Evolutionary conservation across 2,797 vertebrate genomes (phyloP), one percentile per base, ranked within the genome.

Genomic region (Lemur catta): DNA sequence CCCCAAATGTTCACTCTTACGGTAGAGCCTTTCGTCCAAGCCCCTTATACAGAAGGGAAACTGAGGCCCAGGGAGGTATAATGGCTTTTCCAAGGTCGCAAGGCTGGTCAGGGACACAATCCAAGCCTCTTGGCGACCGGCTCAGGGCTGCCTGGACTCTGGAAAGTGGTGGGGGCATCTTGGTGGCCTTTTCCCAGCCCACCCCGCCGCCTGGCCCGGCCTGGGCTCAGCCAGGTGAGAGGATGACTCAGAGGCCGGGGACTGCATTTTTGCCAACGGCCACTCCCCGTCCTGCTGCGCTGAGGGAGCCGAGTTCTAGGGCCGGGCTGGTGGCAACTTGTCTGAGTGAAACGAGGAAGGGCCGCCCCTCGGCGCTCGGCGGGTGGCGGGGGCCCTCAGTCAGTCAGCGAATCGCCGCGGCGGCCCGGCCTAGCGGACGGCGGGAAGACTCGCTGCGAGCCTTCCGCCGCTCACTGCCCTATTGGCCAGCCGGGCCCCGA

Each of bases 241-340:
- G 2, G 38, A 52, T 97, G 97, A 97, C 95, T 97, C 97, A 97
- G 61, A 80, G 93, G 92, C 93, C 67, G 15, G 85, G 86, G 71
- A 22, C 74, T 85, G 84, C 61, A 4, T 65, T 46, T 46, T 67
- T 38, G 82, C 75, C 30, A 91, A 55, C 46, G 43, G 59, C 69
- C 79, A 48, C 86, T 30, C 89, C 96, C 72, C 41, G 52, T 57
- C 85, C 93, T 92, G 87, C 79, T n/a, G 95, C 87, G 80, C 74
- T 8, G 65, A 63, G 87, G 84, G 14, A 69, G 86, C 46, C 28
- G 33, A n/a, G 43, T 59, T 95, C 89, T 38, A 14, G 14, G 14
- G 14, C 20, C 8, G 33, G 95, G 87, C 97, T n/a, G 61, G 97
- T 81, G 61, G 24, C 88, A 57, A 96, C 97, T 93, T 89, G 97